Conservation (phyloP, 64 coral and sea anemone genomes). For the Pachyseris speciosa region DNA sequence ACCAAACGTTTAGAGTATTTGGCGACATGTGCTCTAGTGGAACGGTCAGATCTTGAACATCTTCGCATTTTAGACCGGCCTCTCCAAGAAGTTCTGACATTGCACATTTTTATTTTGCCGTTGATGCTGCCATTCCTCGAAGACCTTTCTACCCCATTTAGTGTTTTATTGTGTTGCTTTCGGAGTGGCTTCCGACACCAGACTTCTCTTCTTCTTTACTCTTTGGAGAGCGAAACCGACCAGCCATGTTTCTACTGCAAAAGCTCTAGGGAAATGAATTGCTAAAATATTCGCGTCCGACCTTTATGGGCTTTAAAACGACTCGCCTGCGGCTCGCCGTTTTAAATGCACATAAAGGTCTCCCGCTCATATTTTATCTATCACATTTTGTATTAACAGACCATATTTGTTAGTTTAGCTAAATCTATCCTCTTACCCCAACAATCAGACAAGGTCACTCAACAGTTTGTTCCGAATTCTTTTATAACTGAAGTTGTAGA, state of each 20-base stretch:
- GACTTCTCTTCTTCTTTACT: conserved; percentile 2
- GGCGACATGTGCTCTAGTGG: conserved; percentile 8
- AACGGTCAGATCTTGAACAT: conserved; percentile 20
- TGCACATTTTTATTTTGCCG: conserved; percentile 8
- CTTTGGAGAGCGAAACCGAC: conserved; percentile 24
- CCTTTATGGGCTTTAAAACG: too few species aligned
- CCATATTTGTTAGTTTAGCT: too few species aligned
- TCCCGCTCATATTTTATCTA: too few species aligned
- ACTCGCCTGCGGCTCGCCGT: too few species aligned
- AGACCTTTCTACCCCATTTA: conserved; percentile 1
- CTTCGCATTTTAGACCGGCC: neutral
- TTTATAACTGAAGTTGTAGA: too few species aligned
- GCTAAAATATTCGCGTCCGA: too few species aligned
- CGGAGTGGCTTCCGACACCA: neutral
- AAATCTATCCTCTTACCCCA: too few species aligned
- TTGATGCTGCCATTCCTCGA: neutral
- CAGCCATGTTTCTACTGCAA: conserved; percentile 29
- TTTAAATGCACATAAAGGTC: too few species aligned
- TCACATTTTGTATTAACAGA: too few species aligned
- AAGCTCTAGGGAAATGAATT: neutral
- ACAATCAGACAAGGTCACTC: too few species aligned
- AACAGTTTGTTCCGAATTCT: too few species aligned
- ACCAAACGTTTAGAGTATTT: conserved; percentile 32
- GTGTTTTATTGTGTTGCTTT: conserved; percentile 23
- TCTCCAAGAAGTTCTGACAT: conserved; percentile 20